Percentiles rank a stretch among this genome's conserved stretches.
Evolutionary conservation across 30 jellyfish, hydroid and myxozoan genomes (phyloP).

Genomic region (Turritopsis rubra): DNA sequence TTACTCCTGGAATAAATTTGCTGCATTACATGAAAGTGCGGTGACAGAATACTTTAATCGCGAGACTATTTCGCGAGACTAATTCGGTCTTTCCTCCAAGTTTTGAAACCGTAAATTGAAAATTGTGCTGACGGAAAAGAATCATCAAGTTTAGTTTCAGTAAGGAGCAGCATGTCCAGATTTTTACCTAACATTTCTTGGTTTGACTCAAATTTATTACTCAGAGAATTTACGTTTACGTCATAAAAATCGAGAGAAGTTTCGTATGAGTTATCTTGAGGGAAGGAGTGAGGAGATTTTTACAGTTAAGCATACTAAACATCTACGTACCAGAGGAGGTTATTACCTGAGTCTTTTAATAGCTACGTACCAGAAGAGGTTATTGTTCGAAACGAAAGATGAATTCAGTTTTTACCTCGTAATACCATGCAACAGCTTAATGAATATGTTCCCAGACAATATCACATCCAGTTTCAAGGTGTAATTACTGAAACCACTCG

Average conservation of each 20-base stretch:
- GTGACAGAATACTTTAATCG: no score
- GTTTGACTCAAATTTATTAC: no score
- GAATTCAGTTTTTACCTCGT: background rate
- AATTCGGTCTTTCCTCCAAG: no score
- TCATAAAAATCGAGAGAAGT: slow-evolving; percentile 3
- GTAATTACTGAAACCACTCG: slow-evolving; percentile 9
- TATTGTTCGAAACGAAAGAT: background rate
- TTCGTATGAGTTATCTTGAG: slow-evolving; percentile 32
- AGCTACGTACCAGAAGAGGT: slow-evolving; percentile 18
- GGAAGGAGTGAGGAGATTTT: slow-evolving; percentile 52
- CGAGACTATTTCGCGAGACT: no score
- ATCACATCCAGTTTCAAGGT: slow-evolving; percentile 21
- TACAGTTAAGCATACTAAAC: background rate
- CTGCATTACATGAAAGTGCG: no score
- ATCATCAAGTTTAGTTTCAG: no score
- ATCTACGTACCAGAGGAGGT: background rate
- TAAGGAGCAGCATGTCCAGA: no score
- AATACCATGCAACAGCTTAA: slow-evolving; percentile 25
- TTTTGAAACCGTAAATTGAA: no score
- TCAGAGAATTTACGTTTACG: no score
- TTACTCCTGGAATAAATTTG: no score
- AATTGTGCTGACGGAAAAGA: no score
- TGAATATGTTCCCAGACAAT: slow-evolving; percentile 23
- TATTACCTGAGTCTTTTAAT: slow-evolving; percentile 6
- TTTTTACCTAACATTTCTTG: no score